These are phyloP conservation scores for Heterodera filipjevi DNA, from an alignment of 2,888 invertebrate genomes.

Conservation along the genomic window DNA sequence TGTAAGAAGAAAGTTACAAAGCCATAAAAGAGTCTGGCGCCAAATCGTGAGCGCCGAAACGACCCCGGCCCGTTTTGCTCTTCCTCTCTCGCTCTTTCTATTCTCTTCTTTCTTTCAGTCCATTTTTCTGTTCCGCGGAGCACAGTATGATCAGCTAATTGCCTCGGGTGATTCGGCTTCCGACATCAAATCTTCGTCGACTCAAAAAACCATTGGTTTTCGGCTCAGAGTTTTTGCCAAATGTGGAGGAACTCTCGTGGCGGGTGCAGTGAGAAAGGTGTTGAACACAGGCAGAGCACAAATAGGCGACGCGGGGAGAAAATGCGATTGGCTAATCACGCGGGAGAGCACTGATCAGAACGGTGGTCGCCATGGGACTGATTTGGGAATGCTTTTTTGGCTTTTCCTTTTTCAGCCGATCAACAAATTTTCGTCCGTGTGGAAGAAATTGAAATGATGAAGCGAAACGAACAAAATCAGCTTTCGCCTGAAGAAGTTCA, in stretches of 20 bases:
- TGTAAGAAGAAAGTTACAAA: too few relatives aligned
- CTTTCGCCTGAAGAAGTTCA: neutral
- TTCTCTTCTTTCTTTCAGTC: constrained; percentile 38
- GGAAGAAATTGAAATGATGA: constrained; percentile 11
- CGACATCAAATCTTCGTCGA: neutral
- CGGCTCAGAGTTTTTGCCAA: constrained; percentile 43
- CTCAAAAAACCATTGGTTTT: constrained; percentile 48
- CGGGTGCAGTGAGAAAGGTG: constrained; percentile 38
- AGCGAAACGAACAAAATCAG: neutral
- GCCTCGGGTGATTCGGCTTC: constrained; percentile 33
- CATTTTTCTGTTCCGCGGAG: constrained; percentile 52
- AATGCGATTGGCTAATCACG: constrained; percentile 1
- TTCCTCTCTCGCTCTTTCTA: neutral
- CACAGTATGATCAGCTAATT: constrained; percentile 42
- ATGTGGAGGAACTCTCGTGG: constrained; percentile 56
- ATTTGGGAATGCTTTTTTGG: neutral
- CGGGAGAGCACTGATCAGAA: constrained; percentile 2
- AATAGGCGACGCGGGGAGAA: neutral
- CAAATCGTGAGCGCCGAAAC: too few relatives aligned
- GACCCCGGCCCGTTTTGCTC: too few relatives aligned
- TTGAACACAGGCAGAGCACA: constrained; percentile 14
- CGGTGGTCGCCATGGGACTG: neutral
- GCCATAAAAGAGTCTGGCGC: too few relatives aligned
- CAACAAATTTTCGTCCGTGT: constrained; percentile 33
- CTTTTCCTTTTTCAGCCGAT: neutral